Evolutionary conservation across 2,888 invertebrate genomes (phyloP).

Genomic region (Bombylius discolor): DNA sequence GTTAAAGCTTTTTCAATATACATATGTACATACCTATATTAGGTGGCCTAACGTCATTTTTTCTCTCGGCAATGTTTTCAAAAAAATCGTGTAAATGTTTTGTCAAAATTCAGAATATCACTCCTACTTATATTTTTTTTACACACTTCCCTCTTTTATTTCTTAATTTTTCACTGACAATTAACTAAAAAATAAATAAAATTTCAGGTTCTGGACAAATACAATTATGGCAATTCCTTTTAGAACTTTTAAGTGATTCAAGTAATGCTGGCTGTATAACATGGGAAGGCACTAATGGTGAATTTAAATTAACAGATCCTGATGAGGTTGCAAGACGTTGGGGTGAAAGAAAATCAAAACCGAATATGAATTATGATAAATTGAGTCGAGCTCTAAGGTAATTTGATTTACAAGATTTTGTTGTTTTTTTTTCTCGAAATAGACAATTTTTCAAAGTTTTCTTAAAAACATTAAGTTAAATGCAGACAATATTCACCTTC

Average conservation of each 20-base stretch:
- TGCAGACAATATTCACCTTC: too few species aligned
- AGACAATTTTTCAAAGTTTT: too few species aligned
- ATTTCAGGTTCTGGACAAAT: constrained; percentile 84
- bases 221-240: constrained; percentile 96
- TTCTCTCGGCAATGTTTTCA: too few species aligned
- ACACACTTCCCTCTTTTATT: not conserved
- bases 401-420: constrained; percentile 18
- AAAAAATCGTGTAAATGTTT: too few species aligned
- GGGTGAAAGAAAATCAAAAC: constrained; percentile 98
- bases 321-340: constrained; percentile 96
- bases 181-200: not conserved
- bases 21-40: too few species aligned
- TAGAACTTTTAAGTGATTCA: constrained; percentile 91
- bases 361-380: constrained; percentile 99
- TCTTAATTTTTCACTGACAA: not conserved
- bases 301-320: constrained; percentile 96
- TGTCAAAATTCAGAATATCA: not conserved
- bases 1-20: too few species aligned
- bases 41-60: too few species aligned
- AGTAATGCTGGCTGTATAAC: constrained; percentile 94
- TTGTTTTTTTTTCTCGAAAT: too few species aligned
- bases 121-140: not conserved
- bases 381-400: constrained; percentile 91
- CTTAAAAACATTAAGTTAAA: too few species aligned
- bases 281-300: constrained; percentile 97